Conservation (phyloP, 1,140 invertebrate species). For the Aleiodes sp. region DNA sequence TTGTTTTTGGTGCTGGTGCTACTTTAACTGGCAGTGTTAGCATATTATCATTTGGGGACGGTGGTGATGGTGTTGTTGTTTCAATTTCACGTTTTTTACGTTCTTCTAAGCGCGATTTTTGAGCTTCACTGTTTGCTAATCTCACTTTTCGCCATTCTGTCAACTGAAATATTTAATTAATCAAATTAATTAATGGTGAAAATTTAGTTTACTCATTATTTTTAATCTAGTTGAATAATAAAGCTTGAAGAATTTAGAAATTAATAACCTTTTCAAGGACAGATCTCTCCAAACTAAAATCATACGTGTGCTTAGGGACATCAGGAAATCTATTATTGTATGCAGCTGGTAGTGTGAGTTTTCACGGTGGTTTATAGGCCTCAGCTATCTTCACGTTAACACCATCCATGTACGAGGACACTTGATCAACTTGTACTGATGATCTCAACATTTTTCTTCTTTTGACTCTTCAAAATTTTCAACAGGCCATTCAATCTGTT, state of each 20-base stretch:
- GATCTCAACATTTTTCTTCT: constrained; percentile 56
- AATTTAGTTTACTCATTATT: neutral
- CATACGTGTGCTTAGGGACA: constrained; percentile 71
- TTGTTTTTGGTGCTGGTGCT: constrained; percentile 52
- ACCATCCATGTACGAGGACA: constrained; percentile 78
- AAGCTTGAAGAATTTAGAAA: neutral
- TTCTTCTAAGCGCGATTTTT: constrained; percentile 69
- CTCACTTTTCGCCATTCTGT: constrained; percentile 74
- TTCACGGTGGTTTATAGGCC: constrained; percentile 81
- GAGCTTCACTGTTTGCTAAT: constrained; percentile 68
- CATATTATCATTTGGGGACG: constrained; percentile 47
- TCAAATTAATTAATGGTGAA: neutral
- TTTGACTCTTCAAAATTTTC: neutral
- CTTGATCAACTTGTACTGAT: constrained; percentile 48
- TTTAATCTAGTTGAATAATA: neutral
- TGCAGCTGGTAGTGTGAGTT: constrained; percentile 75
- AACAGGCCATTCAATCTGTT: neutral
- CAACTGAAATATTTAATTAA: constrained; percentile 58
- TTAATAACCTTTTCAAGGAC: constrained; percentile 70
- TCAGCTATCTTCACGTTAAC: constrained; percentile 88
- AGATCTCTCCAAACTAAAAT: constrained; percentile 76
- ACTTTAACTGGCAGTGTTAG: constrained; percentile 67
- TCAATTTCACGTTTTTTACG: constrained; percentile 60
- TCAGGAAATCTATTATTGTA: constrained; percentile 70
- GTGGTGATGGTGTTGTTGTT: constrained; percentile 26